phyloP scores from a whole-genome alignment of 1,140 invertebrate species.

The Homalodisca vitripennis region DNA sequence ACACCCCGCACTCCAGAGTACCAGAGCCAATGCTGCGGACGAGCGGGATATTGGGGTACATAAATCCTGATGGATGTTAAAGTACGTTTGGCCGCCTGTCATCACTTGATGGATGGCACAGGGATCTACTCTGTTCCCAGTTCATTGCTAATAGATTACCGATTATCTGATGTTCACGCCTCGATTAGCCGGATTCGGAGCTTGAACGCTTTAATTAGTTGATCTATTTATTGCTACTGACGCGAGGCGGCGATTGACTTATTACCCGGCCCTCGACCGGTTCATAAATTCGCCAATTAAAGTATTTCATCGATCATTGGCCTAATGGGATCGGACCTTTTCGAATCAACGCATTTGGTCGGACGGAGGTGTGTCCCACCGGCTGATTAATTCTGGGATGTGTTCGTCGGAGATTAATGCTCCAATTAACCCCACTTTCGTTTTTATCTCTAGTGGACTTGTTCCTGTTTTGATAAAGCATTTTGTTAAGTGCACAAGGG shows the following conservation, averaged over 20 bases:
- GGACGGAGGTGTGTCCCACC: background rate
- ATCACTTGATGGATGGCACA: constrained; percentile 4
- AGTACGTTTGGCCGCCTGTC: background rate
- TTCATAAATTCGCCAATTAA: constrained; percentile 11
- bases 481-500: no score
- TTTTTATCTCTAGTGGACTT: background rate
- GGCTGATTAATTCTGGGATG: background rate
- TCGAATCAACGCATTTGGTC: background rate
- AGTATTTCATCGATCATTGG: constrained; percentile 25
- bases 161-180: constrained; percentile 11
- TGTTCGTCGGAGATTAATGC: constrained; percentile 9
- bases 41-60: no score
- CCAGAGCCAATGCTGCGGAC: no score
- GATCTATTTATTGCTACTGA: constrained; percentile 17
- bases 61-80: no score
- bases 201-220: constrained; percentile 1
- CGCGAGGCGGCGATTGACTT: constrained; percentile 5
- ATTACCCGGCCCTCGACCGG: background rate
- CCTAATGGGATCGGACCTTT: constrained; percentile 16
- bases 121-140: background rate
- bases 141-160: constrained; percentile 8
- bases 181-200: background rate
- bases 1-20: no score
- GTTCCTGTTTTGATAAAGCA: no score
- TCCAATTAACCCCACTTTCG: constrained; percentile 4